Conservation (phyloP, 2,113 vertebrate species). For the Bombycilla garrulus region DNA sequence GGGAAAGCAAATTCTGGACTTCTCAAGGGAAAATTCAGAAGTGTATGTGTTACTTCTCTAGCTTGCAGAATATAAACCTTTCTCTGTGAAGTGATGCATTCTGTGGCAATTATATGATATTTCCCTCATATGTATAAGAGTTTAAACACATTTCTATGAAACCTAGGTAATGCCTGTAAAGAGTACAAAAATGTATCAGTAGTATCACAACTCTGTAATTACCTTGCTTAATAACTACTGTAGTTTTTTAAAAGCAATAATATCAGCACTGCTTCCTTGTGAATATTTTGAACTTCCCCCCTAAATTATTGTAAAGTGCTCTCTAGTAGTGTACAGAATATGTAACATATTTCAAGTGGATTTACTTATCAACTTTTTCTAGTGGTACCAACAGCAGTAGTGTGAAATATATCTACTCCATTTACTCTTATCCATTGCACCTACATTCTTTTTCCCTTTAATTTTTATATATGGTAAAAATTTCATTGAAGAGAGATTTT, state of each 20-base stretch:
- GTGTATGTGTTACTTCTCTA: not conserved
- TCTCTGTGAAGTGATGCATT: not conserved
- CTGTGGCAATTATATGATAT: not conserved
- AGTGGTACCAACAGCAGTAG: slow-evolving; percentile 68
- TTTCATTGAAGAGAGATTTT: slow-evolving; percentile 92
- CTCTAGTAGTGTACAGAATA: slow-evolving; percentile 52
- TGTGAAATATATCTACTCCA: slow-evolving; percentile 79
- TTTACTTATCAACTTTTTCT: slow-evolving; percentile 79
- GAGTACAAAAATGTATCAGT: not conserved
- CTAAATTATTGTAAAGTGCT: slow-evolving; percentile 47
- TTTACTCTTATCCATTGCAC: slow-evolving; percentile 78
- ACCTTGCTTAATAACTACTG: slow-evolving; percentile 1
- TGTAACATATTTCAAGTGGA: slow-evolving; percentile 66
- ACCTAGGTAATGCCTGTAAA: not conserved
- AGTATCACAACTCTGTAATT: not conserved
- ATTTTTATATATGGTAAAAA: slow-evolving; percentile 99
- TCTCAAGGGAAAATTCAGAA: not conserved
- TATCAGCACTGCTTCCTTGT: slow-evolving; percentile 13
- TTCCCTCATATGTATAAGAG: not conserved
- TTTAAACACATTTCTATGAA: not conserved
- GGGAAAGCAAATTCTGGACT: not conserved
- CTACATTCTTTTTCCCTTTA: slow-evolving; percentile 86
- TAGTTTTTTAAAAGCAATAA: not conserved
- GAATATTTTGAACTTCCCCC: slow-evolving; percentile 17
- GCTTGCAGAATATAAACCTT: not conserved